Evolutionary conservation across 1,140 invertebrate genomes (phyloP).

Genomic region (Drosophila saltans): DNA sequence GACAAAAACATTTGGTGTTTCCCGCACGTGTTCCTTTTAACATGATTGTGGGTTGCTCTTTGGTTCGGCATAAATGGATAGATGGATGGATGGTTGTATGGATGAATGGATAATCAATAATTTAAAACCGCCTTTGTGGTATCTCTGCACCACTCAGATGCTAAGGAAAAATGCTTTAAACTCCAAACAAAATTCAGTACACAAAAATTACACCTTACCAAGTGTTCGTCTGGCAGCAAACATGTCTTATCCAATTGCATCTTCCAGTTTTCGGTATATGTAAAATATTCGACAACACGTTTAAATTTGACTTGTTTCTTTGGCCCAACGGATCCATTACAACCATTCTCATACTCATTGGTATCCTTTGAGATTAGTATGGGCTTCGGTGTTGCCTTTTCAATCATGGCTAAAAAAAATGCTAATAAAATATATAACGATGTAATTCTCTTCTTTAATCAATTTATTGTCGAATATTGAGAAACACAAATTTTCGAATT

Average conservation of each 20-base stretch:
- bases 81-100: too few relatives aligned
- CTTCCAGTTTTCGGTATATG: conserved; percentile 28
- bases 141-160: background rate
- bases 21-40: background rate
- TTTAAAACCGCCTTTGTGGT: background rate
- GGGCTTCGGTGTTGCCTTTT: conserved; percentile 10
- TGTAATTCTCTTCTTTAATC: background rate
- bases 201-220: conserved; percentile 16
- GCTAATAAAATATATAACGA: background rate
- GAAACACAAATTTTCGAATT: background rate
- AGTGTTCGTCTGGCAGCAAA: background rate
- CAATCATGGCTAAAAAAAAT: conserved; percentile 9
- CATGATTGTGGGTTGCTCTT: background rate
- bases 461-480: background rate
- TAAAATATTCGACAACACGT: conserved; percentile 30
- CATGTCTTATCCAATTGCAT: background rate
- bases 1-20: background rate
- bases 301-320: conserved; percentile 51
- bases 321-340: background rate
- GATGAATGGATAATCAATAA: too few relatives aligned
- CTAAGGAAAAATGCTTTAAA: background rate
- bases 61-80: too few relatives aligned
- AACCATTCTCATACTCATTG: background rate
- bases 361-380: conserved; percentile 26
- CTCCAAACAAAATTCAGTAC: too few relatives aligned